A percentile compares a stretch with the other conserved stretches of the same genome.
phyloP scores from a whole-genome alignment of 1,140 invertebrate genomes.

The Kradibia gibbosae region DNA sequence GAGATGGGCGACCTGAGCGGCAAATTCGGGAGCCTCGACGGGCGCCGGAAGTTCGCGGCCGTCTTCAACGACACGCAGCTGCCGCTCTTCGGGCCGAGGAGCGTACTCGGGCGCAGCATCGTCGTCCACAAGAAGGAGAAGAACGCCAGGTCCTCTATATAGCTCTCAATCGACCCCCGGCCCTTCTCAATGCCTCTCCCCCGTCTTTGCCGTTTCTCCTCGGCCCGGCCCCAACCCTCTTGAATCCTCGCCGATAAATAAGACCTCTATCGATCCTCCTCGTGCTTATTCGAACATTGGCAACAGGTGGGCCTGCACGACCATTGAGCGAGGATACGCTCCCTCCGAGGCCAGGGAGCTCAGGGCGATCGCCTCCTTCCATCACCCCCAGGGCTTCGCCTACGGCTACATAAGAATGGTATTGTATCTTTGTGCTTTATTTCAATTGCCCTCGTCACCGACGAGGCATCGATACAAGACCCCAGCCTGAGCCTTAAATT shows the following conservation, averaged over 20 bases:
- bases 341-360: constrained; percentile 88
- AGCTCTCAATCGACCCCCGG: neutral
- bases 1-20: constrained; percentile 92
- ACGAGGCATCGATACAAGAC: too few relatives aligned
- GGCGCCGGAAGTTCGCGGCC: constrained; percentile 73
- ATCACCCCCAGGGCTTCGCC: constrained; percentile 89
- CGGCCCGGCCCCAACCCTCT: too few relatives aligned
- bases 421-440: constrained; percentile 46
- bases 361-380: constrained; percentile 91
- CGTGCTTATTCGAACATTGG: too few relatives aligned
- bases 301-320: constrained; percentile 88
- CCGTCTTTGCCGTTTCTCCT: too few relatives aligned
- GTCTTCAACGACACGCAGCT: constrained; percentile 88
- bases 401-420: constrained; percentile 91
- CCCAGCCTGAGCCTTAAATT: too few relatives aligned
- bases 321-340: constrained; percentile 88
- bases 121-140: constrained; percentile 85
- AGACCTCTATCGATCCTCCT: too few relatives aligned
- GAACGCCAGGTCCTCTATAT: constrained; percentile 67
- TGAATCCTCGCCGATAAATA: too few relatives aligned
- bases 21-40: constrained; percentile 86
- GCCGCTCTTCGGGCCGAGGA: constrained; percentile 86
- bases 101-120: constrained; percentile 90
- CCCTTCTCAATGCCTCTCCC: too few relatives aligned
- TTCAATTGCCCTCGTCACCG: too few relatives aligned